Evolutionary conservation across 2,888 invertebrate genomes (phyloP), one percentile per base, ranked within the genome.

Genomic region (Catonia carolina): DNA sequence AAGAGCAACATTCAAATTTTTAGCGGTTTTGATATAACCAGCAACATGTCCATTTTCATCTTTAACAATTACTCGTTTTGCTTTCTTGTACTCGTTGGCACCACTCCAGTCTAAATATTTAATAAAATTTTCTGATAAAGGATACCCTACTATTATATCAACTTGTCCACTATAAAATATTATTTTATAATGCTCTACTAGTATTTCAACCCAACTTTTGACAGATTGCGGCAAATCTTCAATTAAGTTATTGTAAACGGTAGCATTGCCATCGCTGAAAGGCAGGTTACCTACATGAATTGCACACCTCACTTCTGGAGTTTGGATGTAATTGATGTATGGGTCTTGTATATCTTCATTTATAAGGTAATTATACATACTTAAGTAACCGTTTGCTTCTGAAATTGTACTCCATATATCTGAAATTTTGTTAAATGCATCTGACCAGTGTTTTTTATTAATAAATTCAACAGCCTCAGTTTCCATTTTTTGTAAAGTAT

Each of bases 91-190:
- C 2, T 79, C 75, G 2, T 77, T 77, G 0, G 82, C 74, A 1
- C 78, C 82, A 17, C 75, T 77, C 74, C 89, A 91, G 47, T 84
- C 77, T 1, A 91, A 74, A 53, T 82, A 78, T 62, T 79, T 76
- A 31, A 94, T 73, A 70, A 87, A 92, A 69, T 86, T 86, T 14
- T 86, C 78, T 0, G 92, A 92, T 51, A 90, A 70, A 0, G 92
- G 90, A 72, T 91, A 89, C 0, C 91, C 89, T 0, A 93, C 88
- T 61, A 94, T 90, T 14, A 94, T 85, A 70, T 95, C 95, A 62
- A 95, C 70, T 69, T 95, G 94, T 0, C 95, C 95, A 69, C 85
- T 93, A 71, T 94, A 95, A 60, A 93, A 78, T 48, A 93, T 78
- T 12, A 91, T 81, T 69, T 78, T 76, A 66, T 86, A 86, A 64